These are phyloP conservation scores for Poeciliopsis gracilis DNA, from an alignment of 2,797 vertebrate species.

Conservation along the genomic window DNA sequence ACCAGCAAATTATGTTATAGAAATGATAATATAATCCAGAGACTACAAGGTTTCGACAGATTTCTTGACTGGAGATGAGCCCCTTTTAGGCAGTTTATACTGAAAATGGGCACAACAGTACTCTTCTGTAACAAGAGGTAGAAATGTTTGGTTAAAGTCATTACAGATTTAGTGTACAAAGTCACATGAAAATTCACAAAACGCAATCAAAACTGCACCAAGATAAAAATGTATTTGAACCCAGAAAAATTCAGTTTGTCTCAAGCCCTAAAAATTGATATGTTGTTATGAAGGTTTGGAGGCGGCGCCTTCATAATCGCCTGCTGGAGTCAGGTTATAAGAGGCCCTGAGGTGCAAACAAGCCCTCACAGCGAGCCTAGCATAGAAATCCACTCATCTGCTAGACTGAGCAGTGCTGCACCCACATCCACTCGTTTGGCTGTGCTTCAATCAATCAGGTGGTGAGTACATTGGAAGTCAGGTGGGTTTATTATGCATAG, in stretches of 20 bases:
- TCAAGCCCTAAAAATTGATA: conserved; percentile 6
- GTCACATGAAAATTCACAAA: background rate
- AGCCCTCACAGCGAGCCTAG: conserved; percentile 70
- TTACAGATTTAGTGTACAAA: background rate
- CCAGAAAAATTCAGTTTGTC: background rate
- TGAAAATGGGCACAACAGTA: background rate
- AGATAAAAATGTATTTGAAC: background rate
- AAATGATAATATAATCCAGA: background rate
- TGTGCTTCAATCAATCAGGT: conserved; percentile 57
- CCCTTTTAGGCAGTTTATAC: background rate
- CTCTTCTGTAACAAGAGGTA: background rate
- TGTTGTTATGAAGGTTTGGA: conserved; percentile 56
- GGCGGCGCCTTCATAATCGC: conserved; percentile 80
- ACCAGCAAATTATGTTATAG: background rate
- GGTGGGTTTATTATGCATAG: background rate
- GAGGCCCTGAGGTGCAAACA: conserved; percentile 62
- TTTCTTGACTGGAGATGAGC: background rate
- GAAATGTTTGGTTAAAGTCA: background rate
- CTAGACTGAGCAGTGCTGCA: conserved; percentile 47
- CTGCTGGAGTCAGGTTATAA: conserved; percentile 72
- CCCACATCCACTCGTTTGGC: conserved; percentile 44
- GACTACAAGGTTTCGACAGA: background rate
- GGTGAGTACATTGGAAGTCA: conserved; percentile 66
- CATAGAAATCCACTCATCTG: conserved; percentile 61
- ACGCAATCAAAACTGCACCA: background rate